Percentiles rank a stretch among this genome's conserved stretches.
Evolutionary conservation across 2,888 invertebrate species (phyloP).

Genomic region (Ariolimax columbianus): DNA sequence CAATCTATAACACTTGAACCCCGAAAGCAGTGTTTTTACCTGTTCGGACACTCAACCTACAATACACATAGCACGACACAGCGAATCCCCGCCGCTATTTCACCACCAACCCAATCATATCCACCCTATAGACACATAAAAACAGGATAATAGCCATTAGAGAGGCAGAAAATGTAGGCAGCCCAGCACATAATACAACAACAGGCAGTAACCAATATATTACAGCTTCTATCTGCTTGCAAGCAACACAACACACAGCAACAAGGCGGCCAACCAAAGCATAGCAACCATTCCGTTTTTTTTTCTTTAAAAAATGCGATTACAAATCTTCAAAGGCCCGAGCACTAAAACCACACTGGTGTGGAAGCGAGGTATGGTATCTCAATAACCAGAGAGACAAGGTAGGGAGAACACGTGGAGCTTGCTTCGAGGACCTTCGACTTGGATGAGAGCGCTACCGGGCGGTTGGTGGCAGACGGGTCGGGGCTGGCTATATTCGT

Average conservation of each 20-base stretch:
- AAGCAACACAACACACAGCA: conserved; percentile 23
- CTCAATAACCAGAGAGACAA: conserved; percentile 32
- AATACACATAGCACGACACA: too few relatives aligned
- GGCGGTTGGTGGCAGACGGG: neutral
- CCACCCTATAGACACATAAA: too few relatives aligned
- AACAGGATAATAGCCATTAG: too few relatives aligned
- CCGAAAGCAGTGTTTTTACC: too few relatives aligned
- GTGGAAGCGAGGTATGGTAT: conserved; percentile 36
- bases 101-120: too few relatives aligned
- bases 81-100: too few relatives aligned
- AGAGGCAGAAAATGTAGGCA: too few relatives aligned
- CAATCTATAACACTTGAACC: too few relatives aligned
- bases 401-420: conserved; percentile 12
- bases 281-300: conserved; percentile 29
- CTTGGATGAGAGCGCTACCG: neutral
- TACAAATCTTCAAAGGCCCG: conserved; percentile 39
- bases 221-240: neutral
- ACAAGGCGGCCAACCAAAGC: conserved; percentile 21
- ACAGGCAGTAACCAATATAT: conserved; percentile 7
- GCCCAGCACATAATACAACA: neutral
- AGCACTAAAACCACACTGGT: conserved; percentile 29
- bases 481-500: too few relatives aligned
- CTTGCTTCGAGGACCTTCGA: neutral
- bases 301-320: neutral
- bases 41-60: too few relatives aligned